These are phyloP conservation scores for Cherax destructor DNA, from an alignment of 1,140 invertebrate genomes.

Conservation along the genomic window DNA sequence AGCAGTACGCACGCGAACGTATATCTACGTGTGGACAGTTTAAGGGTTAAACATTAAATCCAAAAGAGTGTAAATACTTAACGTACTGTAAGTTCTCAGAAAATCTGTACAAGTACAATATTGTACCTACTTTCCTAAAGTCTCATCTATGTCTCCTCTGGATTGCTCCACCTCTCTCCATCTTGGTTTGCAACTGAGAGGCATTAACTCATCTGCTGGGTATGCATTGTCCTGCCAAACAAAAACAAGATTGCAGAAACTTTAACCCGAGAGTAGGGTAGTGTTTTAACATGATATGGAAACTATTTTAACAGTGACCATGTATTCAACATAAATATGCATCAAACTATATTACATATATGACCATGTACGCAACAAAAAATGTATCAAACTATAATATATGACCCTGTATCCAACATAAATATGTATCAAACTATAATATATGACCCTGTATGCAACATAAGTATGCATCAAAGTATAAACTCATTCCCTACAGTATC, in stretches of 20 bases:
- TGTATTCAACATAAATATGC: background rate
- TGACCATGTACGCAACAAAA: no score
- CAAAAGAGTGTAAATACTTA: no score
- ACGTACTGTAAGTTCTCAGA: no score
- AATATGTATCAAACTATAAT: no score
- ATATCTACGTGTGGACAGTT: no score
- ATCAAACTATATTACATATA: no score
- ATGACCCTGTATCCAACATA: background rate
- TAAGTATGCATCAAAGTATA: no score
- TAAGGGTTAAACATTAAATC: no score
- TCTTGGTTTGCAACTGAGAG: slow-evolving; percentile 94
- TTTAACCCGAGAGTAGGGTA: background rate
- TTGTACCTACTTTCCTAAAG: slow-evolving; percentile 90
- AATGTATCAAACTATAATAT: no score
- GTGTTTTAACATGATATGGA: slow-evolving; percentile 2
- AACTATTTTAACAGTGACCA: background rate
- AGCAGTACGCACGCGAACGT: no score
- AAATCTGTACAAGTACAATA: background rate
- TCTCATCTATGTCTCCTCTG: slow-evolving; percentile 96
- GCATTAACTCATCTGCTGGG: slow-evolving; percentile 99
- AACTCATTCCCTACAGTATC: no score
- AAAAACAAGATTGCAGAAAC: background rate
- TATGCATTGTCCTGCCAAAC: slow-evolving; percentile 88
- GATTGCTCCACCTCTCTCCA: slow-evolving; percentile 90
- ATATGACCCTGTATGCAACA: no score